A percentile compares a stretch with the other conserved stretches of the same genome.
These are phyloP conservation scores for Nesogale talazaci DNA, from an alignment of 2,113 vertebrate species.

Conservation along the genomic window DNA sequence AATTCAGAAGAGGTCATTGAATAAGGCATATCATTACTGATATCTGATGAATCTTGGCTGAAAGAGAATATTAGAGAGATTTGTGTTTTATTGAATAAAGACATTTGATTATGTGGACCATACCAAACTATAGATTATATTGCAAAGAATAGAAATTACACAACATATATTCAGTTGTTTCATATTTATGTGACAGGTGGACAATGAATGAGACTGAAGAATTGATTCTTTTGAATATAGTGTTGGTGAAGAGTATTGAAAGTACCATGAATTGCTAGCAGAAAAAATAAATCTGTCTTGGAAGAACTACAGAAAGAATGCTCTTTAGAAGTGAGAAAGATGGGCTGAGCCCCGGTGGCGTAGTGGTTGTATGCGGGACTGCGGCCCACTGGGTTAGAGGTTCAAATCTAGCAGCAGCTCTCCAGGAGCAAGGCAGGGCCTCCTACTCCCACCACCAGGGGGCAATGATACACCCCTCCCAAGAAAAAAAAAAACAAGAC, in stretches of 20 bases:
- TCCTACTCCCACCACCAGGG: too few relatives aligned
- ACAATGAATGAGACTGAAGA: background rate
- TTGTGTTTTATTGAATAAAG: background rate
- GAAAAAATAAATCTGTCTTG: too few relatives aligned
- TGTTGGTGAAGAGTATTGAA: too few relatives aligned
- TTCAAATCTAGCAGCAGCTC: too few relatives aligned
- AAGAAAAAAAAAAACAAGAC: too few relatives aligned
- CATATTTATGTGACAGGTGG: background rate
- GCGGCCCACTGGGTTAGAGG: too few relatives aligned
- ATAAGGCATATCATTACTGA: background rate
- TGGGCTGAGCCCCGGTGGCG: too few relatives aligned
- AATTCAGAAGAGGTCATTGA: background rate
- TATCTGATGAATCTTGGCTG: background rate
- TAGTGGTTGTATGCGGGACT: too few relatives aligned
- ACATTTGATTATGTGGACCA: background rate
- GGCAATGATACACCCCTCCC: too few relatives aligned
- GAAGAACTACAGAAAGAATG: too few relatives aligned
- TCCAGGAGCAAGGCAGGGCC: too few relatives aligned
- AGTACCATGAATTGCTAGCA: background rate
- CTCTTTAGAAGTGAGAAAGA: background rate
- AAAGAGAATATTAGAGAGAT: background rate
- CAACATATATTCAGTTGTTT: background rate
- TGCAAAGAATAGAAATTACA: background rate
- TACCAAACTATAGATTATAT: background rate
- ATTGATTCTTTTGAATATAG: background rate